Percentiles rank a stretch among this genome's conserved stretches.
Evolutionary conservation across 2,113 vertebrate genomes (phyloP).

Genomic region (Lasiurus borealis): DNA sequence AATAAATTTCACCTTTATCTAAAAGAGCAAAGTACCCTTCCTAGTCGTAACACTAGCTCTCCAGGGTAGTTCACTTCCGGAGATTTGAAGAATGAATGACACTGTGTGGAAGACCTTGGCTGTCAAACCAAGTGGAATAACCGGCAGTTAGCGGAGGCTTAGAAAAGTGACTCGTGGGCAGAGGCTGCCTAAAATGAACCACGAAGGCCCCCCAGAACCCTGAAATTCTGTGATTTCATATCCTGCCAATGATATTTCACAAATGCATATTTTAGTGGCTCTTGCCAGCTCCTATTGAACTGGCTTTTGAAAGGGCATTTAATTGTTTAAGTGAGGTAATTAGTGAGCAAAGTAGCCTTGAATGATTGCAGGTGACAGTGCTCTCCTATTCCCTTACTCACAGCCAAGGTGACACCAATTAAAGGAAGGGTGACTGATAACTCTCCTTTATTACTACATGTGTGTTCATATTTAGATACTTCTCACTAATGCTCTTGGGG

Average conservation of each 20-base stretch:
- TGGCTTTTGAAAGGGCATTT: constrained; percentile 75
- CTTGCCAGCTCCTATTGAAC: constrained; percentile 63
- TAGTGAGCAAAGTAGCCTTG: constrained; percentile 72
- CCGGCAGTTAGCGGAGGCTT: background rate
- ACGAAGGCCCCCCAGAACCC: background rate
- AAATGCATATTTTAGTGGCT: constrained; percentile 1
- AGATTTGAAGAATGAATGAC: background rate
- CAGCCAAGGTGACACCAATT: constrained; percentile 84
- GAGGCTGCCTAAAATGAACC: constrained; percentile 6
- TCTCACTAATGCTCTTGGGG: constrained; percentile 80
- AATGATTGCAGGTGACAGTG: constrained; percentile 80
- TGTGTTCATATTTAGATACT: constrained; percentile 75
- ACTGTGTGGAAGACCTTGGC: background rate
- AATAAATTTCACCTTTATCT: background rate
- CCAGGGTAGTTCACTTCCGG: background rate
- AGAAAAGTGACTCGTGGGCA: background rate
- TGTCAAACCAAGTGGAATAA: background rate
- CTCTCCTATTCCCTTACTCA: constrained; percentile 72
- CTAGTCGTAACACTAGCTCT: background rate
- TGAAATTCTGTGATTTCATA: constrained; percentile 34
- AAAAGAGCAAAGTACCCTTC: background rate
- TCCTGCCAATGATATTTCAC: constrained; percentile 21
- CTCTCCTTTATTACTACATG: constrained; percentile 78
- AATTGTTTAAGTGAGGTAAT: constrained; percentile 81
- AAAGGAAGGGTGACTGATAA: constrained; percentile 81